Conservation (phyloP, 2,113 vertebrate genomes). For the Zingel zingel region DNA sequence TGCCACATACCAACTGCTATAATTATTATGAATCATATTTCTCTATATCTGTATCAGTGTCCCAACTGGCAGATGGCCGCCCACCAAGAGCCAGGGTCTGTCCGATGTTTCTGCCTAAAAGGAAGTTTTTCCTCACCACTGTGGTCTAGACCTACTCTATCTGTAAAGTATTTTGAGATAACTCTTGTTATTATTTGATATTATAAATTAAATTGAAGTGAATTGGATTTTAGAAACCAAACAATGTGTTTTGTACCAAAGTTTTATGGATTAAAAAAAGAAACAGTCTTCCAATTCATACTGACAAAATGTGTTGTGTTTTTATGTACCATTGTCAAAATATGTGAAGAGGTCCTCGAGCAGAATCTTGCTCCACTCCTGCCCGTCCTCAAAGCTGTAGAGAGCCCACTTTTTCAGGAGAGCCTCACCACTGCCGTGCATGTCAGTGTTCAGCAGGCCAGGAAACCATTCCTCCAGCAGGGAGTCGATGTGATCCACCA, state of each 20-base stretch:
- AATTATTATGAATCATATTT: no score
- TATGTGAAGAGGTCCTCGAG: constrained; percentile 92
- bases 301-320: not conserved
- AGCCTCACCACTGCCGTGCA: constrained; percentile 93
- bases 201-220: no score
- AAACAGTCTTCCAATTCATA: not conserved
- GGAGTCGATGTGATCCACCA: constrained; percentile 97
- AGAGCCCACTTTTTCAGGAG: constrained; percentile 96
- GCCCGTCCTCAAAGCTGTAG: constrained; percentile 92
- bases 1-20: no score
- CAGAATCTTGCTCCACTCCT: constrained; percentile 90
- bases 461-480: constrained; percentile 98
- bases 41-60: no score
- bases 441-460: constrained; percentile 92
- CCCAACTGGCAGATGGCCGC: no score
- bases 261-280: not conserved
- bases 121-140: no score
- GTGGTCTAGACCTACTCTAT: no score
- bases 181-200: no score
- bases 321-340: constrained; percentile 86
- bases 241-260: not conserved
- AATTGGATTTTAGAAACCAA: not conserved
- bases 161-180: no score
- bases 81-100: no score
- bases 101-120: no score